Percentiles rank a stretch among this genome's conserved stretches.
phyloP scores from a whole-genome alignment of 2,797 vertebrate species.

The Caiman crocodilus region DNA sequence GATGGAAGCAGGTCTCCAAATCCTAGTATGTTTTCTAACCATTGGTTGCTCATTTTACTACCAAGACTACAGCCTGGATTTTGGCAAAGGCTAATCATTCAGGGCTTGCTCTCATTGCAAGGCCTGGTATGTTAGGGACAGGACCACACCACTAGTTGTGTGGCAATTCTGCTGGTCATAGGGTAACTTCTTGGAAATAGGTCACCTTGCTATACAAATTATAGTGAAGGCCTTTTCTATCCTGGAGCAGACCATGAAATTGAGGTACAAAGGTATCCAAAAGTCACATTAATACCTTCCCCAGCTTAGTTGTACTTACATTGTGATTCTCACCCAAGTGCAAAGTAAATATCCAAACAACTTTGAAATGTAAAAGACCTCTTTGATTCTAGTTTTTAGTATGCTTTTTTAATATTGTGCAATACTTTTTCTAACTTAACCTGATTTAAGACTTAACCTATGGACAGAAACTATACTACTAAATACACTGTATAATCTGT shows the following conservation, averaged over 20 bases:
- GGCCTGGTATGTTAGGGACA: background rate
- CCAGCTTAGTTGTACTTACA: background rate
- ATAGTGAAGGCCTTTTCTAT: background rate
- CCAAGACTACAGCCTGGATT: background rate
- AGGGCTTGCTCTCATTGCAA: background rate
- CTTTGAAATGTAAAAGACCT: conserved; percentile 47
- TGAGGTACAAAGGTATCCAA: background rate
- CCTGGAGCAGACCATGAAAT: background rate
- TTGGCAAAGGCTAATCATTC: background rate
- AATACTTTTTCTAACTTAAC: background rate
- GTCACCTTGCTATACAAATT: background rate
- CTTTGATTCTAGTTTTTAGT: background rate
- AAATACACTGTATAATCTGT: background rate
- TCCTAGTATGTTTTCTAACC: background rate
- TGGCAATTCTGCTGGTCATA: background rate
- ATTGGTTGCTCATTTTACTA: background rate
- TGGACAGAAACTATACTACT: conserved; percentile 13
- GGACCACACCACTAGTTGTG: background rate
- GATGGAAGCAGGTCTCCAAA: background rate
- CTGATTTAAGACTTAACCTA: background rate
- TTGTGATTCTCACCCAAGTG: background rate
- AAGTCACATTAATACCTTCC: background rate
- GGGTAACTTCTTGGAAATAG: background rate
- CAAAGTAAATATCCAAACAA: conserved; percentile 25
- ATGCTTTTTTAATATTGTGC: conserved; percentile 39